These are phyloP conservation scores for Dendrocopos noguchii DNA, from an alignment of 2,113 vertebrate species.

Conservation along the genomic window DNA sequence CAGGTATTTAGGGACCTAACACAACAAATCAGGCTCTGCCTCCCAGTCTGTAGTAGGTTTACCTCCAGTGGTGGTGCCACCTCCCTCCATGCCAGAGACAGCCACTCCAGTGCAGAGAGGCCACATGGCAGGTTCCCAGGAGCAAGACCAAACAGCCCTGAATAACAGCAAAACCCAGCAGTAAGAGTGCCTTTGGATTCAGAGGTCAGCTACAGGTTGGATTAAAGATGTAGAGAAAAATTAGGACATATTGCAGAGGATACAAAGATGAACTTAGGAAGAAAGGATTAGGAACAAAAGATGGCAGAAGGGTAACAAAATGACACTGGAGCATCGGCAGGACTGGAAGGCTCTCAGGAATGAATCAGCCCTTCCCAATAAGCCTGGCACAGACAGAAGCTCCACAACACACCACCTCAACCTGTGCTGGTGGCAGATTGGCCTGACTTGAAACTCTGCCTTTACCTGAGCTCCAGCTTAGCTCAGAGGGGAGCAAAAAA, in stretches of 20 bases:
- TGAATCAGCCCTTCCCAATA: neutral
- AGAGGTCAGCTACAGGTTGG: neutral
- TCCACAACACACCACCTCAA: neutral
- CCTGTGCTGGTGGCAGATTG: neutral
- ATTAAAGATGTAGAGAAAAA: neutral
- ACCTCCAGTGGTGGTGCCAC: neutral
- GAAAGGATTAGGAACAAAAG: neutral
- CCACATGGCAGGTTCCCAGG: neutral
- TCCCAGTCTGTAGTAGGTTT: neutral
- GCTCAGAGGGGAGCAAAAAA: neutral
- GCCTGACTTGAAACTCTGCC: neutral
- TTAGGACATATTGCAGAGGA: neutral
- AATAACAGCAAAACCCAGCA: neutral
- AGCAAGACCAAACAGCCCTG: neutral
- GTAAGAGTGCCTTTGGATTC: neutral
- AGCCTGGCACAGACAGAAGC: neutral
- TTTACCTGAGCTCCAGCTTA: neutral
- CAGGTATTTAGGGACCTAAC: neutral
- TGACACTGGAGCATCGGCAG: neutral
- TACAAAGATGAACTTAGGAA: neutral
- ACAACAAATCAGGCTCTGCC: neutral
- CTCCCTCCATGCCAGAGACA: neutral
- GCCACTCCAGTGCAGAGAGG: neutral
- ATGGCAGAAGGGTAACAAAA: neutral
- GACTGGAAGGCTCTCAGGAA: neutral